phyloP scores from a whole-genome alignment of 2,797 vertebrate genomes.

The Nyctalus aviator region DNA sequence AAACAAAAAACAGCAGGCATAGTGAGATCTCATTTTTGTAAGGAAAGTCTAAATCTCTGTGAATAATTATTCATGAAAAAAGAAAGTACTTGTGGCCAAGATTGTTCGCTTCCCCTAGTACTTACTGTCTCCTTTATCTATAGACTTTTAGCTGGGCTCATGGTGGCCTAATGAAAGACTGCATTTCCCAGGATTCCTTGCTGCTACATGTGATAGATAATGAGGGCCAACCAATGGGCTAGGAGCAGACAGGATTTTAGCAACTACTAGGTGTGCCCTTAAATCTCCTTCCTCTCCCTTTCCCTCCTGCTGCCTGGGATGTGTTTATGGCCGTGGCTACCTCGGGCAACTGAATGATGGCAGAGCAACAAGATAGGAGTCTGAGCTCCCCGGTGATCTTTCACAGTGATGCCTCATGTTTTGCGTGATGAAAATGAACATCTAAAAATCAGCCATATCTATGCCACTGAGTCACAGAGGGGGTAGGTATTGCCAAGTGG shows the following conservation, averaged over 20 bases:
- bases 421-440: neutral
- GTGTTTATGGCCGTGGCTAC: neutral
- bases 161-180: neutral
- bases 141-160: neutral
- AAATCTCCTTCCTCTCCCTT: neutral
- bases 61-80: neutral
- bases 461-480: neutral
- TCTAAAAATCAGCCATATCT: neutral
- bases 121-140: neutral
- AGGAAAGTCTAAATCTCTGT: neutral
- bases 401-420: neutral
- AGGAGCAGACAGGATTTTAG: neutral
- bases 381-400: neutral
- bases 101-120: neutral
- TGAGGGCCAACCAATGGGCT: neutral
- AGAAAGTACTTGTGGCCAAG: neutral
- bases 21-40: neutral
- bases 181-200: neutral
- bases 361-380: neutral
- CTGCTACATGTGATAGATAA: neutral
- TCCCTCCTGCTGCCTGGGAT: neutral
- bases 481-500: neutral
- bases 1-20: too few species aligned
- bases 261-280: neutral
- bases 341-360: neutral